phyloP scores from a whole-genome alignment of 2,888 invertebrate species.

The Antheraea assamensis region DNA sequence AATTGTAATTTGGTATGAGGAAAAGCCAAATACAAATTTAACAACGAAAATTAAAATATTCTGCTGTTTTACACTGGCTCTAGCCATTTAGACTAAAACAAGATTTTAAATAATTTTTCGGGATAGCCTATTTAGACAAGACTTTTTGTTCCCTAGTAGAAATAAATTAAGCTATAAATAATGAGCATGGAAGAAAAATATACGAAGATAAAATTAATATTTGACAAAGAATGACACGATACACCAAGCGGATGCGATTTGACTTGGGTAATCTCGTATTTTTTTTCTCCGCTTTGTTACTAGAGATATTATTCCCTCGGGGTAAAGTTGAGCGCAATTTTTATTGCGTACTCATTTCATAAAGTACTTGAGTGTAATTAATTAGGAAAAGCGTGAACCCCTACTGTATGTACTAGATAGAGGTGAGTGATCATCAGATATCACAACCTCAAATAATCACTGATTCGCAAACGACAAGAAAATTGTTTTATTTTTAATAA shows the following conservation, averaged over 20 bases:
- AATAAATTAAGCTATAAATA: background rate
- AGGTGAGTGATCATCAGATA: background rate
- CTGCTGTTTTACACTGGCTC: background rate
- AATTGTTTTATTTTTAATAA: too few species aligned
- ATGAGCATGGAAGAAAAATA: background rate
- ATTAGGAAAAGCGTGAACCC: background rate
- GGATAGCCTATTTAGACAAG: background rate
- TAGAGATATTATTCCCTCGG: constrained; percentile 18
- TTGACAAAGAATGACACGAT: constrained; percentile 18
- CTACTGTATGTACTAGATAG: background rate
- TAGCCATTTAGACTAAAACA: background rate
- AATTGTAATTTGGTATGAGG: constrained; percentile 8
- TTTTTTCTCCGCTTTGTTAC: constrained; percentile 6
- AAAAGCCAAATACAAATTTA: background rate
- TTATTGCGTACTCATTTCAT: constrained; percentile 14
- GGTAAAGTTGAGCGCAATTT: constrained; percentile 15
- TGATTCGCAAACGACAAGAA: too few species aligned
- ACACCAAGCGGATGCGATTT: constrained; percentile 16
- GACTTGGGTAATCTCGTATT: constrained; percentile 13
- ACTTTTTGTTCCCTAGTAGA: background rate
- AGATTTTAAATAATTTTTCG: background rate
- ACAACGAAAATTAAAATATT: background rate
- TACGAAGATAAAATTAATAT: constrained; percentile 9
- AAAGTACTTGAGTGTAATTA: constrained; percentile 13
- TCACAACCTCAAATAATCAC: background rate